Base-by-base conservation (phyloP, 1,140 invertebrate species). In the Stegodyphus mimosarum region DNA sequence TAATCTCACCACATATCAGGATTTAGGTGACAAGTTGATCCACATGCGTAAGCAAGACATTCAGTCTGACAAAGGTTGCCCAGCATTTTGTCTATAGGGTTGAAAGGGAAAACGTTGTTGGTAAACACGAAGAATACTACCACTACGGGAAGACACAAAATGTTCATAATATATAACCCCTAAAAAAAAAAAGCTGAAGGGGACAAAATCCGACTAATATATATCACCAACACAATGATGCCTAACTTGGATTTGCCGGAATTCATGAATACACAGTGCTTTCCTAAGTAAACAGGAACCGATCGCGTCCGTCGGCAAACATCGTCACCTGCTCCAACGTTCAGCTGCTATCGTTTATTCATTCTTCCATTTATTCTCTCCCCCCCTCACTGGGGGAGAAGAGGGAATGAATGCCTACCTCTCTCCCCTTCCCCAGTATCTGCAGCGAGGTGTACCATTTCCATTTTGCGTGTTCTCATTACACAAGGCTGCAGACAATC, bases 221-320 rank as follows among this genome's bases (percentile, higher is more conserved):
- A 33, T 33, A 33, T 33, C 33, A 33, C 33, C 33, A 33, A 33
- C 33, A 33, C 33, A 33, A 33, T 33, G 33, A 33, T 3, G 33
- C 33, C 33, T 33, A 33, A 33, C 33, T 33, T 33, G 33, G 33
- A 33, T 33, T 33, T 33, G 55, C 9, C 15, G 55, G 55, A 60
- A 60, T 15, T 11, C 55, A 11, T 60, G 55, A 60, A 15, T 11
- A 15, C 15, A 11, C 55, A 7, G 13, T 6, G 66, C 64, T 77
- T 77, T 55, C 33, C 50, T 55, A 55, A 69, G 77, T 70, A 79
- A 79, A 79, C 77, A 79, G 66, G 77, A 79, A 79, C 77, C 63
- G 66, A 77, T 15, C 17, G 49, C 63, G 55, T 11, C 15, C 9
- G 55, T 15, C 15, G 33, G 33, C 33, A 33, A 33, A 33, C 15